A percentile compares a stretch with the other conserved stretches of the same genome.
Evolutionary conservation across 2,797 vertebrate genomes (phyloP).

Genomic region (Dermochelys coriacea): DNA sequence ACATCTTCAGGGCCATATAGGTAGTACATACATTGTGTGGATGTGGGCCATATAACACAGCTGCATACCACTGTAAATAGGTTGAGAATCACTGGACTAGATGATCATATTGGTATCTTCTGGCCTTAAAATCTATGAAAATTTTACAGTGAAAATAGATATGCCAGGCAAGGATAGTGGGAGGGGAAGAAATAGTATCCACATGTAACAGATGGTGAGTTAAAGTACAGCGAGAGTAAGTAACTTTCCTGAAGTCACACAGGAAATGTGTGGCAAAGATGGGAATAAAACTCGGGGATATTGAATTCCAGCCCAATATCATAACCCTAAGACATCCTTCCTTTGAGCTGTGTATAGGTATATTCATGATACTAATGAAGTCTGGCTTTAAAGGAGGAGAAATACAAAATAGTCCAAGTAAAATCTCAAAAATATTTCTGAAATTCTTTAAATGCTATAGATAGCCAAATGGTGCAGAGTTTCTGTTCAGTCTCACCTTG

Average conservation of each 20-base stretch:
- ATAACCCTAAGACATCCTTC: neutral
- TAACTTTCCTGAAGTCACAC: neutral
- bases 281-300: neutral
- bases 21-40: too few relatives aligned
- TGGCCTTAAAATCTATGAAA: neutral
- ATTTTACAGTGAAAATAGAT: neutral
- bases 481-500: neutral
- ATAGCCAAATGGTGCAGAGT: neutral
- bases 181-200: neutral
- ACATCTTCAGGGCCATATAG: too few relatives aligned
- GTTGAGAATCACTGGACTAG: too few relatives aligned
- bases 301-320: neutral
- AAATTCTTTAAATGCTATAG: neutral
- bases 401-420: neutral
- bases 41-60: too few relatives aligned
- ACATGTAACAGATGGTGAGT: neutral
- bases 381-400: neutral
- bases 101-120: neutral
- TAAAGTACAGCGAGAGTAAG: neutral
- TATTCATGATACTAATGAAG: rapidly evolving
- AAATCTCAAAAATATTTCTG: neutral
- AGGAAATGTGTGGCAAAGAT: neutral
- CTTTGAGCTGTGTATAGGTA: neutral
- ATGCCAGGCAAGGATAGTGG: neutral
- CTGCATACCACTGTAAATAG: too few relatives aligned